Base-by-base conservation (phyloP, 92 coral and sea anemone species). In the Siderastrea siderea region DNA sequence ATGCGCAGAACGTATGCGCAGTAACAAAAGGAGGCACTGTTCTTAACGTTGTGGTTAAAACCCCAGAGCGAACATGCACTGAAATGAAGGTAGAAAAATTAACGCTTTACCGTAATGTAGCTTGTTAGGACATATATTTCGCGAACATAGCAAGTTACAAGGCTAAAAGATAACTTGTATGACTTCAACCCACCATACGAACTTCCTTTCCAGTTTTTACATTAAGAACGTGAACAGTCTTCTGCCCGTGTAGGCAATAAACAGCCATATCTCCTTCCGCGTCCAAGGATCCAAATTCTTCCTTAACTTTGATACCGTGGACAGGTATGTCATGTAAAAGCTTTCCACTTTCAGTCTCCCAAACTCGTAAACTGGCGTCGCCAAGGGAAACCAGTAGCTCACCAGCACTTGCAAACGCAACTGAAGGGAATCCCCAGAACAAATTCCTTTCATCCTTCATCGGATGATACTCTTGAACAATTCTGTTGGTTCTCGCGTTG, bases 401-500 rank as follows among this genome's bases (percentile, higher is more conserved):
- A 15, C 91, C 99, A 19, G 87, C 92, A 66, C 89, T 94, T 38
- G 98, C 98, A 64, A 92, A 95, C 3, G 98, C 93, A 7, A 98
- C 95, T 4, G 99, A 92, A 47, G 86, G 89, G 72, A 90, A 74
- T 11, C 84, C 64, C 44, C 95, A 84, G 61, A 92, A 90, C 92
- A 93, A 93, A 44, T 95, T 95, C 54, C 86, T 78, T 48, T 93
- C 89, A 65, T 96, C 99, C 47, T 90, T 90, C 75, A 93, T 92
- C 64, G 94, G 97, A 54, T 84, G 81, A 67, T 92, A 93, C 80
- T 86, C 75, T 60, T 80, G 92, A 53, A 96, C 84, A 48, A 96
- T 82, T 57, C 92, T 93, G 47, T 96, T 98, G 15, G 94, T 94
- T 76, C 86, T 90, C 11, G 96, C 88, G 72, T 98, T 92, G 16